Percentiles rank a stretch among this genome's conserved stretches.
These are phyloP conservation scores for Caenorhabditis brenneri DNA, from an alignment of 1,140 invertebrate species.

Conservation along the genomic window DNA sequence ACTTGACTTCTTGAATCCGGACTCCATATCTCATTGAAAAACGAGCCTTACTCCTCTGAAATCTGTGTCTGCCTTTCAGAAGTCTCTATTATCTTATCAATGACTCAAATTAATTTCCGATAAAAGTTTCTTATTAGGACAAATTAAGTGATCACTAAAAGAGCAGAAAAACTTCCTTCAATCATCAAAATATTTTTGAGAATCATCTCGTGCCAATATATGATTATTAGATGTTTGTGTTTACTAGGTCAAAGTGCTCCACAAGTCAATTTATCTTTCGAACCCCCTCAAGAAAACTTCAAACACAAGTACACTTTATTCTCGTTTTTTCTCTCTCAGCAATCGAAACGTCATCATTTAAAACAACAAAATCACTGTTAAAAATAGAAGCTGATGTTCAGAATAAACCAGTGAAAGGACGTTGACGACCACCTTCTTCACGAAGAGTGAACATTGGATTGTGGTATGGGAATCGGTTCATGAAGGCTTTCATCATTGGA, in stretches of 20 bases:
- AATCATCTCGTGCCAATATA: background rate
- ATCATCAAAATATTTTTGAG: background rate
- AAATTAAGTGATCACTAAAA: background rate
- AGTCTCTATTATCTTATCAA: no score
- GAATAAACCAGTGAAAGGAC: background rate
- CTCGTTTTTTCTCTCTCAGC: background rate
- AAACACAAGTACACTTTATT: constrained; percentile 25
- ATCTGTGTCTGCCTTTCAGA: no score
- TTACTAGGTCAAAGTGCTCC: no score
- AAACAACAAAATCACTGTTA: background rate
- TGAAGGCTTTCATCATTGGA: constrained; percentile 31
- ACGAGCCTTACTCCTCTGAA: no score
- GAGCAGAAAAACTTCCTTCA: background rate
- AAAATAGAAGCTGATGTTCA: background rate
- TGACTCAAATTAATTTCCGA: no score
- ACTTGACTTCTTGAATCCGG: no score
- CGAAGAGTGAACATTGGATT: constrained; percentile 30
- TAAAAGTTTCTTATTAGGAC: no score
- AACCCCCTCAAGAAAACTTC: no score
- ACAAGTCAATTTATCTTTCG: no score
- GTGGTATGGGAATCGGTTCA: constrained; percentile 28
- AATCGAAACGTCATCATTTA: background rate
- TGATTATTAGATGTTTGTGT: background rate
- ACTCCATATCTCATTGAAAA: no score
- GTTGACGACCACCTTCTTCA: constrained; percentile 24